phyloP scores from a whole-genome alignment of 2,888 invertebrate species.

The Drosophila nigricruria region DNA sequence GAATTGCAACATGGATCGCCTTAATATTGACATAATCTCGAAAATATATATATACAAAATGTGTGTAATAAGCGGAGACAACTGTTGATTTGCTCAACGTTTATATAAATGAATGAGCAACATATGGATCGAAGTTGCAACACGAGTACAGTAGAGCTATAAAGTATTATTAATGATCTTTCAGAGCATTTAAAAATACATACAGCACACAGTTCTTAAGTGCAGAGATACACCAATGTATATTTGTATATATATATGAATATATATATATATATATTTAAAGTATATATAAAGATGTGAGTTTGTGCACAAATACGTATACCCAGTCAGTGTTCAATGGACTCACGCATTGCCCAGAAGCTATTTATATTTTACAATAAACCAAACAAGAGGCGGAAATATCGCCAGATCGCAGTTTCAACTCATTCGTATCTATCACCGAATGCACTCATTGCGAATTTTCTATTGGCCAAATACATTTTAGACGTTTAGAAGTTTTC shows the following conservation, averaged over 20 bases:
- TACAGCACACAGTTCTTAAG: slow-evolving; percentile 61
- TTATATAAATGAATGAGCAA: slow-evolving; percentile 48
- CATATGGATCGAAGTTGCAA: slow-evolving; percentile 45
- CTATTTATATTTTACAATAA: slow-evolving; percentile 62
- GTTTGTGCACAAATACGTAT: slow-evolving; percentile 23
- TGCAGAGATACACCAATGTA: slow-evolving; percentile 35
- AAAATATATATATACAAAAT: slow-evolving; percentile 13
- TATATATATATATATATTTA: slow-evolving; percentile 14
- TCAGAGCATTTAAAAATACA: slow-evolving; percentile 69
- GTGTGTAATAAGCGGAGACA: slow-evolving; percentile 41
- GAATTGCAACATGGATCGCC: slow-evolving; percentile 54
- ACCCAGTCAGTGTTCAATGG: slow-evolving; percentile 59
- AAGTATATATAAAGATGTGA: slow-evolving; percentile 7
- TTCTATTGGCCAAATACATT: slow-evolving; percentile 9
- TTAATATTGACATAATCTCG: slow-evolving; percentile 60
- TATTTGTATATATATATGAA: slow-evolving; percentile 16
- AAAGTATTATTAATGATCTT: slow-evolving; percentile 78
- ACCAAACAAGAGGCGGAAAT: slow-evolving; percentile 52
- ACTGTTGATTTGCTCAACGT: slow-evolving; percentile 51
- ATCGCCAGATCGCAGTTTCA: slow-evolving; percentile 34
- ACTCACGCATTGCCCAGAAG: slow-evolving; percentile 65
- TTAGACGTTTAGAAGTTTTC: slow-evolving; percentile 11
- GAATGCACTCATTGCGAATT: slow-evolving; percentile 28
- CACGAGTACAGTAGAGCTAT: slow-evolving; percentile 49
- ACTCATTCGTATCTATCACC: slow-evolving; percentile 23